Evolutionary conservation across 2,113 vertebrate genomes (phyloP).

Genomic region (Elephantulus edwardii): DNA sequence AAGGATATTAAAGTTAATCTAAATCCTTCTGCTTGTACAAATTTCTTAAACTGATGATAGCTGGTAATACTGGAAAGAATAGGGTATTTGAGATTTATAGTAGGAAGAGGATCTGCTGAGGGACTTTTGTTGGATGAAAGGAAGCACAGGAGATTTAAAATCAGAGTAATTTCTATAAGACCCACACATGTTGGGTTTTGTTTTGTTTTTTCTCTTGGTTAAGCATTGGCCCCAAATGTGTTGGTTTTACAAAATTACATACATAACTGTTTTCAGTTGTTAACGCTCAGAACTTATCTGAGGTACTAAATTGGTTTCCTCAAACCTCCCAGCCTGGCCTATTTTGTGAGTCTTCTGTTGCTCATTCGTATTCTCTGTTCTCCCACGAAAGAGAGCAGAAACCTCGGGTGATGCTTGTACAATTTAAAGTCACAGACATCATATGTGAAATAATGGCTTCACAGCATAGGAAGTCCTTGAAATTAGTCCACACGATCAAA

Average conservation of each 20-base stretch:
- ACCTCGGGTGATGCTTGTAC: not conserved
- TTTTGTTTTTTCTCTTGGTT: slow-evolving; percentile 29
- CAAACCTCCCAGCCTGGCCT: too few species aligned
- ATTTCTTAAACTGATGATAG: not conserved
- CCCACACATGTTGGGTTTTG: not conserved
- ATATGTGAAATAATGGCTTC: not conserved
- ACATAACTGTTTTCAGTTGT: too few species aligned
- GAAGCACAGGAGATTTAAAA: not conserved
- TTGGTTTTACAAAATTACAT: too few species aligned
- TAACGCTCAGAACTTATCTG: not conserved
- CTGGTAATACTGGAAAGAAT: not conserved
- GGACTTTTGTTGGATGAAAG: not conserved
- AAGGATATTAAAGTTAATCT: not conserved
- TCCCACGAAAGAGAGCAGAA: not conserved
- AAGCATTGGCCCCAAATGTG: not conserved
- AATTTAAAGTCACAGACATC: slow-evolving; percentile 21
- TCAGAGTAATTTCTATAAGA: not conserved
- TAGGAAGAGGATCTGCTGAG: not conserved
- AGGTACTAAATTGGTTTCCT: not conserved
- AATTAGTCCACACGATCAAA: not conserved
- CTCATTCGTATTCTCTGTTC: not conserved
- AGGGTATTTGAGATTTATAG: not conserved
- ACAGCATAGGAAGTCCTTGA: not conserved
- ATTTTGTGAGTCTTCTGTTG: not conserved
- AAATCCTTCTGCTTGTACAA: not conserved